Evolutionary conservation across 1,140 invertebrate genomes (phyloP), one percentile per base, ranked within the genome.

Genomic region (Dolichoris vasculosae): DNA sequence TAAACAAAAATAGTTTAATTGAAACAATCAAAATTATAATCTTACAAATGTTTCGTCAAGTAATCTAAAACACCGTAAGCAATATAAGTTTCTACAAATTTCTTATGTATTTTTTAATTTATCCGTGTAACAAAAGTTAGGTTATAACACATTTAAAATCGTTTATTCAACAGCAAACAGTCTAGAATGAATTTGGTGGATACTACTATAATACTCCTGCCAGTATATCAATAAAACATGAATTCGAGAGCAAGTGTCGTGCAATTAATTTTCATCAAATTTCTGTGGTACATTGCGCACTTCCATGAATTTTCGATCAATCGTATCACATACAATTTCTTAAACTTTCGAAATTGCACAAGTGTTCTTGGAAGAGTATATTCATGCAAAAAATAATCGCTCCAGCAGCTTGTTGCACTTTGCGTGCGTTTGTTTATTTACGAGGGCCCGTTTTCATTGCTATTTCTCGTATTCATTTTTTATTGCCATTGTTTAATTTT

Each of bases 211-310:
- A 69, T 71, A 43, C n/a, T 23, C 43, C 30, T 23, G 35, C 6
- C 32, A 46, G 13, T 46, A 8, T 11, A 84, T 84, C 51, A 84
- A 84, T 84, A 84, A 84, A 84, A 84, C 73, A 77, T 84, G 32
- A 6, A 8, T 8, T 11, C 51, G 38, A 63, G 38, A 63, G 23
- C 82, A 84, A 84, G 75, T 69, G 55, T 71, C 63, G 59, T 43
- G 17, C 63, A 84, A 84, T 79, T 67, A 84, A 84, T 84, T 79
- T 79, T 78, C 63, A 79, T 77, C 35, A 43, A 78, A 84, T 76
- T 63, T 40, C 40, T 13, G 35, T 9, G 26, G 63, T 30, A 40
- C 40, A 9, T 26, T 30, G 40, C 15, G 13, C 30, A 23, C 46
- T 84, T 32, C 15, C 55, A 51, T 69, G 82, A 78, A 84, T 84